Evolutionary conservation across 2,888 invertebrate species (phyloP).

Genomic region (Cyrtodaria siliqua): DNA sequence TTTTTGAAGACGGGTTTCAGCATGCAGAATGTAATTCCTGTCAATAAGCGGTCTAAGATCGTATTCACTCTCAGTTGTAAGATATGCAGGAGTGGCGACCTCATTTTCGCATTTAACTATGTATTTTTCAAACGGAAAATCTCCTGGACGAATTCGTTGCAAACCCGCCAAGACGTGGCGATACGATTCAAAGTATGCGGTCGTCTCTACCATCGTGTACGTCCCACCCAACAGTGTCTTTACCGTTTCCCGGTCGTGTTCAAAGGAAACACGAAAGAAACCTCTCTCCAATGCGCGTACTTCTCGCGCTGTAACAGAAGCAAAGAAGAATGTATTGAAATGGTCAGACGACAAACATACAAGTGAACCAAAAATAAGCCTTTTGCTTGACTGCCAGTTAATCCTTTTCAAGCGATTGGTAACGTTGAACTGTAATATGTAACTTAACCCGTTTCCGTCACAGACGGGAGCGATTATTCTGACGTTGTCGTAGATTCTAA

Average conservation of each 20-base stretch:
- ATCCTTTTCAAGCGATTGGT: conserved; percentile 32
- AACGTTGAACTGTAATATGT: conserved; percentile 58
- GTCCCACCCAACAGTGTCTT: neutral
- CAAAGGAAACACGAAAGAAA: conserved; percentile 61
- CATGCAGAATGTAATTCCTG: conserved; percentile 1
- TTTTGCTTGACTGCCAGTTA: conserved; percentile 87
- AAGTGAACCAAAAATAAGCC: conserved; percentile 91
- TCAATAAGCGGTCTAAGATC: conserved; percentile 51
- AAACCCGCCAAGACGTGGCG: conserved; percentile 91
- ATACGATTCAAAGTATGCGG: conserved; percentile 93
- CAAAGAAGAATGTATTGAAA: conserved; percentile 90
- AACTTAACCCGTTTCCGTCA: conserved; percentile 64
- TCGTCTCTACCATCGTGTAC: conserved; percentile 90
- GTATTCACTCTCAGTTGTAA: conserved; percentile 33
- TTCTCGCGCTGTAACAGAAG: conserved; percentile 86
- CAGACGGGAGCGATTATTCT: conserved; percentile 62
- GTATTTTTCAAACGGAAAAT: conserved; percentile 71
- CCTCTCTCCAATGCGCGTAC: conserved; percentile 61
- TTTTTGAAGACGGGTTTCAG: neutral
- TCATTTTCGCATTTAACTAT: conserved; percentile 64
- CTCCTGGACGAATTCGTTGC: conserved; percentile 87
- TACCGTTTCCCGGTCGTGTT: conserved; percentile 12
- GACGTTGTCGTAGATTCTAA: conserved; percentile 75
- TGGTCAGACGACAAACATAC: conserved; percentile 90
- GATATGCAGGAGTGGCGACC: conserved; percentile 63